Percentiles rank a stretch among this genome's conserved stretches.
Evolutionary conservation across 2,888 invertebrate species (phyloP).

Genomic region (Lomographa bimaculata): DNA sequence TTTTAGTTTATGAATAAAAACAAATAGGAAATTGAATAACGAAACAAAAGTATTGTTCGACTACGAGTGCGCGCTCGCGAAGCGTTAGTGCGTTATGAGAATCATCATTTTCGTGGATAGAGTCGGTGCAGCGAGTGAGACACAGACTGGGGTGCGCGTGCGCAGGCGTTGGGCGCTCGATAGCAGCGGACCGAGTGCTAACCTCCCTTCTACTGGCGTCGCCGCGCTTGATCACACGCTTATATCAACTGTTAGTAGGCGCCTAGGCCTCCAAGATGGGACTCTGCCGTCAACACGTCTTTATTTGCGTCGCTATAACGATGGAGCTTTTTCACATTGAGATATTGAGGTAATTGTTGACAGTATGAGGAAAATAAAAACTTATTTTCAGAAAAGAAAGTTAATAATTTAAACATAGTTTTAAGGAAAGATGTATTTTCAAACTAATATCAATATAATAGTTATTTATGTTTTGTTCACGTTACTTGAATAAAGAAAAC

Average conservation of each 20-base stretch:
- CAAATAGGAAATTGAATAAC: conserved; percentile 17
- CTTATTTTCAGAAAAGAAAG: too few relatives aligned
- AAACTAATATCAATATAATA: too few relatives aligned
- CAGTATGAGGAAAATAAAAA: too few relatives aligned
- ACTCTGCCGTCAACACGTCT: too few relatives aligned
- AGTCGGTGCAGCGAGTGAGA: conserved; percentile 48
- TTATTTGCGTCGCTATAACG: too few relatives aligned
- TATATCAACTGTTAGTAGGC: conserved; percentile 15
- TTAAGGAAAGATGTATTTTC: too few relatives aligned
- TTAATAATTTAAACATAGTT: too few relatives aligned
- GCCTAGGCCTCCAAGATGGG: background rate
- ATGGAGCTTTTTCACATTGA: too few relatives aligned
- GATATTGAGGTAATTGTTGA: too few relatives aligned
- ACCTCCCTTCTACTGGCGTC: conserved; percentile 65
- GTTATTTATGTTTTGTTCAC: too few relatives aligned
- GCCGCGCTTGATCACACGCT: conserved; percentile 51
- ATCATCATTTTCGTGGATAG: conserved; percentile 54
- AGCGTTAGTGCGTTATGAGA: conserved; percentile 44
- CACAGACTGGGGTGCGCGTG: conserved; percentile 53
- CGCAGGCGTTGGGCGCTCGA: conserved; percentile 52
- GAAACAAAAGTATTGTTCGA: conserved; percentile 26
- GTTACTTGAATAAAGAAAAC: too few relatives aligned
- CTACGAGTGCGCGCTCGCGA: conserved; percentile 18
- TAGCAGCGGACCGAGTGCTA: conserved; percentile 58
- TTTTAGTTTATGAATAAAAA: conserved; percentile 23